Conservation (phyloP, 2,113 vertebrate species). For the Lampris megalopsis region DNA sequence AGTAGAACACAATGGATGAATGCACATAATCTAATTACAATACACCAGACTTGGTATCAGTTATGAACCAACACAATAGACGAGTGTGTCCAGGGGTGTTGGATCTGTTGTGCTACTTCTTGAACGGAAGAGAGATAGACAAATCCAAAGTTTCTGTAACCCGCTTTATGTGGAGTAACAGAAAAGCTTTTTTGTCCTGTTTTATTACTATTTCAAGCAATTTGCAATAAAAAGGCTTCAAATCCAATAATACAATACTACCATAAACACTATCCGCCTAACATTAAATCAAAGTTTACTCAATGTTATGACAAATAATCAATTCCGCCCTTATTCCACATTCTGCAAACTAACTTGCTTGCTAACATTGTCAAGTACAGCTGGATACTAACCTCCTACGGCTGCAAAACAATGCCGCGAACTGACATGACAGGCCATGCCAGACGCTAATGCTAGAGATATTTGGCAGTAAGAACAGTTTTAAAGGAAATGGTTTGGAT, state of each 20-base stretch:
- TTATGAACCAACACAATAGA: not conserved
- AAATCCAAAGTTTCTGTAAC: not conserved
- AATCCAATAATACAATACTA: not conserved
- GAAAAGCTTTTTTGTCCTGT: not conserved
- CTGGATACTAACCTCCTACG: not conserved
- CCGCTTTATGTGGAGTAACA: not conserved
- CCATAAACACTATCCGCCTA: slow-evolving; percentile 3
- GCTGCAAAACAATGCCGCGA: not conserved
- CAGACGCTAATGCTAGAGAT: slow-evolving; percentile 10
- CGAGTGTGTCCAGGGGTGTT: not conserved
- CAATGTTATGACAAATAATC: slow-evolving; percentile 5
- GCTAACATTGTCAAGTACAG: slow-evolving; percentile 11
- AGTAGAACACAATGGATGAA: not conserved
- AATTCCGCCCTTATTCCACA: slow-evolving; percentile 8
- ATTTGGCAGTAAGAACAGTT: not conserved
- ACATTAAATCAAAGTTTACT: slow-evolving; percentile 4
- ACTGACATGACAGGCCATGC: slow-evolving; percentile 24
- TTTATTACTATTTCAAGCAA: not conserved
- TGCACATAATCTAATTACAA: not conserved
- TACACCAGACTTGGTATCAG: not conserved
- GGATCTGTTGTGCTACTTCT: not conserved
- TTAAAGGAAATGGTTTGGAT: not conserved
- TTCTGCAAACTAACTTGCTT: slow-evolving; percentile 8
- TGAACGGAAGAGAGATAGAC: not conserved
- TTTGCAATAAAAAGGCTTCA: too few relatives aligned